Evolutionary conservation across 2,113 vertebrate species (phyloP).

Genomic region (Cinclus cinclus): DNA sequence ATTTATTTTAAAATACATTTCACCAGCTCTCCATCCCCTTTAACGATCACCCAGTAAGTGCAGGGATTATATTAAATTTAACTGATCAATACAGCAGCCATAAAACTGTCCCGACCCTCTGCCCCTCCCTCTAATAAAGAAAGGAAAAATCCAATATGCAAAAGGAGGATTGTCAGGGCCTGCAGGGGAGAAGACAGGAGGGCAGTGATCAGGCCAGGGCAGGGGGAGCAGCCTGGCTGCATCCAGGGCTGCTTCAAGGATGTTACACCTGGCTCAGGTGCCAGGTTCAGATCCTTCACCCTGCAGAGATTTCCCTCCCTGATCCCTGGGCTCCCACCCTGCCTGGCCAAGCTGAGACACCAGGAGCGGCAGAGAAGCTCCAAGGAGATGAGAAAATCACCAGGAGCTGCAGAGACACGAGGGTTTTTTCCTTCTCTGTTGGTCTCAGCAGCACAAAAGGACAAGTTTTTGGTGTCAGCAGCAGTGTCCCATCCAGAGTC

Average conservation of each 20-base stretch:
- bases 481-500: background rate
- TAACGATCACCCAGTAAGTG: conserved; percentile 64
- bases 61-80: conserved; percentile 72
- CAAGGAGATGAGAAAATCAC: background rate
- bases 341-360: background rate
- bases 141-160: conserved; percentile 67
- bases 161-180: background rate
- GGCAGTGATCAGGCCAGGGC: background rate
- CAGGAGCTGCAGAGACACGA: background rate
- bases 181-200: background rate
- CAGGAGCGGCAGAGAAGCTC: background rate
- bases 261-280: background rate
- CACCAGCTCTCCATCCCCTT: conserved; percentile 8
- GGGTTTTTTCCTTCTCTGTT: background rate
- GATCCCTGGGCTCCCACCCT: accelerated
- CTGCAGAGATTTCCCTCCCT: background rate
- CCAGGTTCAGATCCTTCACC: accelerated
- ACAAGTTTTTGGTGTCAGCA: background rate
- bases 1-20: conserved; percentile 40
- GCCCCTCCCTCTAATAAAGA: conserved; percentile 62
- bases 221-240: background rate
- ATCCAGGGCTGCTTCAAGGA: accelerated
- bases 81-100: conserved; percentile 67
- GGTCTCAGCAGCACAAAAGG: background rate
- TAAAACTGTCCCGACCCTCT: conserved; percentile 68